phyloP scores from a whole-genome alignment of 92 coral and sea anemone species.

The Ricordea florida region DNA sequence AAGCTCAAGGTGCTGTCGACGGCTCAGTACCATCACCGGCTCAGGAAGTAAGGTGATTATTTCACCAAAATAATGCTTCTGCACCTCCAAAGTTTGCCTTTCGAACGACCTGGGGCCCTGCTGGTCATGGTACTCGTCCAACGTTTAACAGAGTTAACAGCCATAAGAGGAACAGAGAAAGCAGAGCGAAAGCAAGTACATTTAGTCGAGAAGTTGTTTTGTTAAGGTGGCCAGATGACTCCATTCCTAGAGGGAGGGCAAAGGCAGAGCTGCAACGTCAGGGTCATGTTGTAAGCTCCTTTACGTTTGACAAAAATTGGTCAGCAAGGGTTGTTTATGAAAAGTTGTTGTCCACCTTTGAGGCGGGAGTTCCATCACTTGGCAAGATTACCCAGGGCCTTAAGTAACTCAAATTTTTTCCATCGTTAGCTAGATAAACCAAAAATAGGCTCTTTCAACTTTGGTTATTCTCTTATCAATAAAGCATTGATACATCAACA shows the following conservation, averaged over 20 bases:
- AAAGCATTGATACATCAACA: too few species aligned
- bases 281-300: conserved; percentile 53
- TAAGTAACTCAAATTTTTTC: conserved; percentile 13
- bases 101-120: conserved; percentile 23
- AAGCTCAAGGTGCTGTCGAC: background rate
- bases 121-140: background rate
- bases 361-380: conserved; percentile 17
- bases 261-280: conserved; percentile 54
- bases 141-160: background rate
- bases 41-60: conserved; percentile 13
- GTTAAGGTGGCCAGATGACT: conserved; percentile 23
- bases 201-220: conserved; percentile 48
- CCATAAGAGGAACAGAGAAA: conserved; percentile 1
- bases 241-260: conserved; percentile 29
- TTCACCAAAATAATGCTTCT: conserved; percentile 15
- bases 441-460: too few species aligned
- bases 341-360: conserved; percentile 31
- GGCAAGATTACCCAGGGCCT: conserved; percentile 17
- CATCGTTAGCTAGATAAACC: background rate
- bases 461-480: too few species aligned
- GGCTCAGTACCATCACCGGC: conserved; percentile 9
- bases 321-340: conserved; percentile 23
- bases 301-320: conserved; percentile 38
- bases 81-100: conserved; percentile 5
- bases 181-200: background rate